phyloP scores from a whole-genome alignment of 2,797 vertebrate genomes.

The Apogon hyalosoma region DNA sequence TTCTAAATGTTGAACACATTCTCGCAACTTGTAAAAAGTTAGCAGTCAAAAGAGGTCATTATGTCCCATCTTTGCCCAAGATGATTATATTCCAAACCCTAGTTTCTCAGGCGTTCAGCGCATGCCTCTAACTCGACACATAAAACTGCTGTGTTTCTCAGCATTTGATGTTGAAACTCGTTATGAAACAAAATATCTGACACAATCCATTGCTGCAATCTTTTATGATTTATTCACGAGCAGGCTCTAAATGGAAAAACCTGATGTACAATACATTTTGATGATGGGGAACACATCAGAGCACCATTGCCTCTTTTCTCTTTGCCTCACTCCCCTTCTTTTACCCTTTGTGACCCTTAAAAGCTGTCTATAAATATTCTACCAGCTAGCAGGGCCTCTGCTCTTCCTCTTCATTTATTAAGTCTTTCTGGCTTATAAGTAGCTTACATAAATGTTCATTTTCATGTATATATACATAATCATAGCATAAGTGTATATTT shows the following conservation, averaged over 20 bases:
- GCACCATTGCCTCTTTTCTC: slow-evolving; percentile 11
- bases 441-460: slow-evolving; percentile 70
- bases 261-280: slow-evolving; percentile 13
- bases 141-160: neutral
- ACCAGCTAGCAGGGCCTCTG: slow-evolving; percentile 56
- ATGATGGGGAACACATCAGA: slow-evolving; percentile 15
- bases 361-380: slow-evolving; percentile 80
- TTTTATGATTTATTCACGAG: slow-evolving; percentile 52
- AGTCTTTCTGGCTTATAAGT: slow-evolving; percentile 62
- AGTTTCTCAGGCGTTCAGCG: slow-evolving; percentile 7
- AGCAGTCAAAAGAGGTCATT: slow-evolving; percentile 13
- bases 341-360: slow-evolving; percentile 59
- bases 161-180: slow-evolving; percentile 1
- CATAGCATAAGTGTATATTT: slow-evolving; percentile 20
- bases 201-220: neutral
- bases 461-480: slow-evolving; percentile 44
- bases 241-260: slow-evolving; percentile 29
- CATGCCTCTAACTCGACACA: neutral
- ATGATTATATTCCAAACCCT: slow-evolving; percentile 11
- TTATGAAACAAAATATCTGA: slow-evolving; percentile 33
- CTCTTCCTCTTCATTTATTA: slow-evolving; percentile 55
- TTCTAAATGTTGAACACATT: slow-evolving; percentile 43
- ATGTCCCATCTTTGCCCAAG: neutral
- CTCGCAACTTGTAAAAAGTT: slow-evolving; percentile 12
- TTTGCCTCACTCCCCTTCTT: slow-evolving; percentile 17